Conservation (phyloP, 1,140 invertebrate species). For the Daktulosphaira vitifoliae region DNA sequence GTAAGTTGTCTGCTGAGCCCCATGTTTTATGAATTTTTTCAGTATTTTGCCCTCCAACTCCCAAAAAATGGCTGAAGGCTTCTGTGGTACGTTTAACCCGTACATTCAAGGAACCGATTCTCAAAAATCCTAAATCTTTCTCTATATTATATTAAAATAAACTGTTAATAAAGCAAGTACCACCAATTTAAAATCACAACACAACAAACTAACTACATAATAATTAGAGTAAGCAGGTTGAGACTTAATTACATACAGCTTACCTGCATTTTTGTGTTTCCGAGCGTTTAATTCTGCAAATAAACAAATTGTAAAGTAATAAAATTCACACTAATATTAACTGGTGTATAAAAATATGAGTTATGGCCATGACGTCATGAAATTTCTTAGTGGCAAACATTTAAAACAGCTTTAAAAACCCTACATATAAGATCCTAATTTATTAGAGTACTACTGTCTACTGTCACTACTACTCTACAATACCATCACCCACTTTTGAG, state of each 20-base stretch:
- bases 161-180: constrained; percentile 29
- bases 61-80: constrained; percentile 78
- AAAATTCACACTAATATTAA: no score
- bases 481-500: no score
- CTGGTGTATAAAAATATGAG: no score
- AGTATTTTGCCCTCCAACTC: constrained; percentile 51
- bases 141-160: constrained; percentile 52
- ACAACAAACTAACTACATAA: neutral
- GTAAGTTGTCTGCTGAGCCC: constrained; percentile 78
- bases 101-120: constrained; percentile 84
- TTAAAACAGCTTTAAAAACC: no score
- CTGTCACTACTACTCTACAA: no score
- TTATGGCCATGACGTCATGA: no score
- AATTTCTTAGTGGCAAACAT: no score
- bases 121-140: constrained; percentile 75
- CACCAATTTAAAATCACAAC: constrained; percentile 34
- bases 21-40: constrained; percentile 68
- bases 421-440: no score
- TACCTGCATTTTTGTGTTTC: constrained; percentile 24
- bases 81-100: constrained; percentile 84
- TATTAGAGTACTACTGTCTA: no score
- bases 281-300: constrained; percentile 32
- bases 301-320: constrained; percentile 24
- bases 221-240: no score
- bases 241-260: neutral